Conservation (phyloP, 92 coral and sea anemone genomes). For the Epizoanthus fatuus region DNA sequence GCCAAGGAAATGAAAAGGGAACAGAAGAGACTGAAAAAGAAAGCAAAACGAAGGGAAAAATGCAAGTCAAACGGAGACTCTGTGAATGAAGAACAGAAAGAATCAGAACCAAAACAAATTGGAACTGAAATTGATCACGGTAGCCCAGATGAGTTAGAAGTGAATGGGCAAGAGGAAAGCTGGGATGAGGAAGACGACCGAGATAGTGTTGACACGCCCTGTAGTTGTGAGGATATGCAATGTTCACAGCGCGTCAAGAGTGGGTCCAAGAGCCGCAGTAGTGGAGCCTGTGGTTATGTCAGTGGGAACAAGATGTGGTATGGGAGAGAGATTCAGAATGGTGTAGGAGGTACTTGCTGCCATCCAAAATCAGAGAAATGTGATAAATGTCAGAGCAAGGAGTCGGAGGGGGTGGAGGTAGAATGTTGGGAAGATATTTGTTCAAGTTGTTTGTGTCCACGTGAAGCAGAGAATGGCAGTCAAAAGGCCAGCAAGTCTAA, state of each 20-base stretch:
- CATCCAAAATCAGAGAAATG: conserved; percentile 45
- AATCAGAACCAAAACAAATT: conserved; percentile 64
- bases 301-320: conserved; percentile 57
- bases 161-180: conserved; percentile 73
- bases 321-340: conserved; percentile 51
- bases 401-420: not conserved
- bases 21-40: conserved; percentile 94
- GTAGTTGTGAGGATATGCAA: conserved; percentile 82
- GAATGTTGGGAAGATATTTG: conserved; percentile 25
- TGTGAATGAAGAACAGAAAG: conserved; percentile 53
- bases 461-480: conserved; percentile 9
- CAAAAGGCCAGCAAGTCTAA: conserved; percentile 19
- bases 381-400: conserved; percentile 21
- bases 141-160: conserved; percentile 72
- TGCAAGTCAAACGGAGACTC: conserved; percentile 61
- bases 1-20: conserved; percentile 91
- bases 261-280: conserved; percentile 49
- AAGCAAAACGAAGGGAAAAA: conserved; percentile 93
- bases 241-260: conserved; percentile 61
- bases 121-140: conserved; percentile 63
- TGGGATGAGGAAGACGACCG: conserved; percentile 90
- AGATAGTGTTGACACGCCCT: conserved; percentile 76
- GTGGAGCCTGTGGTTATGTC: conserved; percentile 85
- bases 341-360: conserved; percentile 27
- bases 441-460: conserved; percentile 36